Evolutionary conservation across 2,888 invertebrate species (phyloP), one percentile per base, ranked within the genome.

Genomic region (Hydroisotoma schaefferi): DNA sequence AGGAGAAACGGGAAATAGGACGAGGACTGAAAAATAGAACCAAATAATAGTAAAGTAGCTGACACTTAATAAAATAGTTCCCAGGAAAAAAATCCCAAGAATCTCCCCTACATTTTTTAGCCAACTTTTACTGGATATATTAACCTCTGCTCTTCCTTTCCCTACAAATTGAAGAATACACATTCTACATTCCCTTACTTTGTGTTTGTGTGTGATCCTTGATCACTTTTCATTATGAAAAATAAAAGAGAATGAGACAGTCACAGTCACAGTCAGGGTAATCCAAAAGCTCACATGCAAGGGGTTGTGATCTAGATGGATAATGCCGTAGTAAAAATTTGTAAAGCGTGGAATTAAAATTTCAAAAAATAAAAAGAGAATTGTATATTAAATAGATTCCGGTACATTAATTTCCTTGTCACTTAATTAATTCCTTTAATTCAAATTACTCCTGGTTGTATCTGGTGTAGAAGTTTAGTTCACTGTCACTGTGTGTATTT

Each of bases 391-490:
- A 40, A 53, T 53, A 53, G 40, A 53, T 53, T 53, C 53, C 53
- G 26, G 25, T 40, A 40, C 53, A 53, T 53, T 53, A 53, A 53
- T 40, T 52, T 33, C 23, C 53, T n/a, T 53, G 53, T 53, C 43
- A 53, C 53, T 53, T 53, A 53, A 53, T 53, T 53, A 52, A 52
- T 52, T 52, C 51, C 29, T 29, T 52, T 52, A 52, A 52, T 52
- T 52, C 37, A 25, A 28, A 40, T 40, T 40, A 15, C 40, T 40
- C 40, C 40, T 40, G n/a, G n/a, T n/a, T n/a, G n/a, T n/a, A n/a
- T n/a, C n/a, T n/a, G n/a, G n/a, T n/a, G n/a, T n/a, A n/a, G n/a
- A n/a, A n/a, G n/a, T n/a, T n/a, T n/a, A n/a, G n/a, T n/a, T n/a
- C n/a, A n/a, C n/a, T n/a, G n/a, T n/a, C n/a, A n/a, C n/a, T n/a